These are phyloP conservation scores for Theonella swinhoei DNA, from an alignment of 37 sponge, comb jelly and placozoan genomes.

Conservation along the genomic window DNA sequence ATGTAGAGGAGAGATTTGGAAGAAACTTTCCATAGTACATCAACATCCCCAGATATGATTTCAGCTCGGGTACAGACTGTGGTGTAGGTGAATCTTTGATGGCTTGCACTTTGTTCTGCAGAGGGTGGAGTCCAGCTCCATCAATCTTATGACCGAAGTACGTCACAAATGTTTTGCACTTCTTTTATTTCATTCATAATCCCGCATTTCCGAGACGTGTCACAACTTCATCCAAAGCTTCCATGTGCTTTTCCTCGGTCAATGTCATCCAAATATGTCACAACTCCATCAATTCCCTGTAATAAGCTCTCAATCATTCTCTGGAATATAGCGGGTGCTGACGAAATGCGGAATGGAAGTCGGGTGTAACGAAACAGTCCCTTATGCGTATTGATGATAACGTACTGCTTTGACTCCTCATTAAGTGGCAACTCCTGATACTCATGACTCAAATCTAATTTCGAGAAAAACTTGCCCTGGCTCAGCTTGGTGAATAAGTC, in stretches of 20 bases:
- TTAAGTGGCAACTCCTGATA: conserved; percentile 26
- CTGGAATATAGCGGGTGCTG: conserved; percentile 46
- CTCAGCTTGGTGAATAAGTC: conserved; percentile 35
- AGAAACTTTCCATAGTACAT: conserved; percentile 37
- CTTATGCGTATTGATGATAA: conserved; percentile 34
- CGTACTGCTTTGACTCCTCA: background rate
- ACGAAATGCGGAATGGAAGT: too few species aligned
- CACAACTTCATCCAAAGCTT: conserved; percentile 20
- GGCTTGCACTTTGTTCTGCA: too few species aligned
- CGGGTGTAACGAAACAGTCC: conserved; percentile 31
- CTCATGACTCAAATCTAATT: conserved; percentile 45
- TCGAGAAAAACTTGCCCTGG: conserved; percentile 45
- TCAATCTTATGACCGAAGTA: conserved; percentile 30
- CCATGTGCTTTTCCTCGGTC: conserved; percentile 21
- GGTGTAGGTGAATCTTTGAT: too few species aligned
- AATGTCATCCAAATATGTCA: conserved; percentile 47
- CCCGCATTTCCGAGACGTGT: conserved; percentile 5
- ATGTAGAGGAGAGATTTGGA: conserved; percentile 2
- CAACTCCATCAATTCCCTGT: too few species aligned
- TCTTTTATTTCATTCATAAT: background rate
- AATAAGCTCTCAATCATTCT: conserved; percentile 8
- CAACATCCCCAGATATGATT: conserved; percentile 22
- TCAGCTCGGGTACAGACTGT: conserved; percentile 18
- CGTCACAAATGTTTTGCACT: conserved; percentile 7
- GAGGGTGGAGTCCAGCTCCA: background rate